These are phyloP conservation scores for Nemurella pictetii DNA, from an alignment of 2,888 invertebrate genomes.

Conservation along the genomic window DNA sequence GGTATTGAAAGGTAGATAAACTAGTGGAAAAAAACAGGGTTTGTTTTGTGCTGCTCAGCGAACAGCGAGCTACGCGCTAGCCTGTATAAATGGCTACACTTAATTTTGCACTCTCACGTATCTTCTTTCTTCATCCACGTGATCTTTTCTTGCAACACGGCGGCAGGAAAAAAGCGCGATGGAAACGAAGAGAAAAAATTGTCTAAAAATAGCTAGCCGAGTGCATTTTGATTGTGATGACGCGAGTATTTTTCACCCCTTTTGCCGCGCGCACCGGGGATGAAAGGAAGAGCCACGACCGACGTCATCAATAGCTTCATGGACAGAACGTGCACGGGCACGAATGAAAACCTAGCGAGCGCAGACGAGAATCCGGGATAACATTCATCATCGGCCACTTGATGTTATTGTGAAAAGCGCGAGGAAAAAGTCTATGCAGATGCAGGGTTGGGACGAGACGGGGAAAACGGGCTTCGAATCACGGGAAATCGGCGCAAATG, in stretches of 20 bases:
- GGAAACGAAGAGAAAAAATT: neutral
- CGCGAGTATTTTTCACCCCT: constrained; percentile 18
- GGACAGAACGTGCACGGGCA: neutral
- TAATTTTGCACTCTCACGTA: constrained; percentile 32
- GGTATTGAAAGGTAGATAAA: neutral
- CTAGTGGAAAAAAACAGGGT: neutral
- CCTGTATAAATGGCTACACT: constrained; percentile 23
- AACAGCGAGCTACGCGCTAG: too few species aligned
- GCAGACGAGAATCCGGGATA: neutral
- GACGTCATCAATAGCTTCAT: neutral
- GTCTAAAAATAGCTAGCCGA: neutral
- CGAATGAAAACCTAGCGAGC: constrained; percentile 8
- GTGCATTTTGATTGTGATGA: constrained; percentile 12
- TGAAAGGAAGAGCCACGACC: neutral
- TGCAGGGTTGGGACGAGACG: neutral
- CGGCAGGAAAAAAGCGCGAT: neutral
- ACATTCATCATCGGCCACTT: constrained; percentile 25
- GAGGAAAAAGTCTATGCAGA: neutral
- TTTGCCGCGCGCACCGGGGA: neutral
- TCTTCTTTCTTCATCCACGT: neutral
- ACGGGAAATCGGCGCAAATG: neutral
- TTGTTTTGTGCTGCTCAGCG: neutral
- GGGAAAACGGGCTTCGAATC: neutral
- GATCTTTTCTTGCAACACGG: neutral
- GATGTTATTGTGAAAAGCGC: neutral